Percentiles rank a stretch among this genome's conserved stretches.
Conservation (phyloP, 2,113 vertebrate genomes). For the Pygoscelis antarcticus region DNA sequence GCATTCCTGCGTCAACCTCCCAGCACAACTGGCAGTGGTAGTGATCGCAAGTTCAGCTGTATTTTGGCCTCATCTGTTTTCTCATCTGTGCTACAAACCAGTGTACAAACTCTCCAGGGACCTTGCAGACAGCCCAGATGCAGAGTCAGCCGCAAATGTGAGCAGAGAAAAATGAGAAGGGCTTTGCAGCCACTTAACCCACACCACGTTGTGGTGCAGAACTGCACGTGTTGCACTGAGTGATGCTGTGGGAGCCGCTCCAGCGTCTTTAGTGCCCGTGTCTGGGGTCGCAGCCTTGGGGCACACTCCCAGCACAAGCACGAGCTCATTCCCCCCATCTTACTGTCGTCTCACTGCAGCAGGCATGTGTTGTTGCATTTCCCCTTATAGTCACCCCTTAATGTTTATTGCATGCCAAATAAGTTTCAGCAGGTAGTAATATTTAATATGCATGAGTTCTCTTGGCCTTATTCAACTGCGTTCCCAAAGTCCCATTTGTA, state of each 20-base stretch:
- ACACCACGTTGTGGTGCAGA: fast-evolving
- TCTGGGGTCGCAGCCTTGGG: neutral
- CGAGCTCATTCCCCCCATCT: neutral
- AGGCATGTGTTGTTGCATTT: neutral
- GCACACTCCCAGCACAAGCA: neutral
- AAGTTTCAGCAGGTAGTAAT: neutral
- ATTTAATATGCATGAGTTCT: neutral
- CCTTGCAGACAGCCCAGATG: neutral
- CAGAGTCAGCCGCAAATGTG: neutral
- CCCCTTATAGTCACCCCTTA: neutral
- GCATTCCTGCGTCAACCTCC: neutral
- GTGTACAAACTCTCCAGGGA: neutral
- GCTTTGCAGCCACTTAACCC: neutral
- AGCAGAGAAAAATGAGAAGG: neutral
- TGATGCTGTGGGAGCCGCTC: neutral
- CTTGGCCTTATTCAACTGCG: neutral
- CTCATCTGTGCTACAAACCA: neutral
- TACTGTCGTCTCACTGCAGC: fast-evolving
- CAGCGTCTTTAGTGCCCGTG: fast-evolving
- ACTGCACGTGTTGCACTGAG: neutral
- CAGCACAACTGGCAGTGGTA: neutral
- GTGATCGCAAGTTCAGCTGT: neutral
- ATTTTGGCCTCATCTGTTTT: slow-evolving; percentile 25
- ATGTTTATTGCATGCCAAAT: neutral
- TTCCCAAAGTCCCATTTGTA: neutral